Evolutionary conservation across 2,113 vertebrate species (phyloP).

Genomic region (Anseranas semipalmata): DNA sequence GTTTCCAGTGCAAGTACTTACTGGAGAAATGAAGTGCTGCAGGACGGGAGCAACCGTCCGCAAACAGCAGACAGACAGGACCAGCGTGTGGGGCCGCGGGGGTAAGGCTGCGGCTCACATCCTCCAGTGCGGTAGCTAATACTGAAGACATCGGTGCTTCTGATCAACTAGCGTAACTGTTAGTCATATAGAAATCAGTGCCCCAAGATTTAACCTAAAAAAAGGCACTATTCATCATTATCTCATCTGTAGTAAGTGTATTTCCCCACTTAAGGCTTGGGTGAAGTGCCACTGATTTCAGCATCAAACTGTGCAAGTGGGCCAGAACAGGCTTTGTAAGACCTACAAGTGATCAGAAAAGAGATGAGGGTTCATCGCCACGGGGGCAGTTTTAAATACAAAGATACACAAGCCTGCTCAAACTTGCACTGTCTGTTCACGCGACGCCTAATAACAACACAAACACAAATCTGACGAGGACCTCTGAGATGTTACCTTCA

Average conservation of each 20-base stretch:
- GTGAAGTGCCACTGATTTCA: background rate
- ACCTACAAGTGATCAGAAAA: background rate
- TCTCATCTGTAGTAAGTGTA: background rate
- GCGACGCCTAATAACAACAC: background rate
- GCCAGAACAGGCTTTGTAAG: background rate
- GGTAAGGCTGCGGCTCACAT: background rate
- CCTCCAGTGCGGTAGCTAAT: background rate
- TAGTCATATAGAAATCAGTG: background rate
- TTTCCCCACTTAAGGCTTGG: background rate
- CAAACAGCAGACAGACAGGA: background rate
- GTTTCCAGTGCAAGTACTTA: background rate
- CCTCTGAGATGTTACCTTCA: background rate
- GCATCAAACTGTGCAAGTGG: background rate
- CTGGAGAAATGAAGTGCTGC: background rate
- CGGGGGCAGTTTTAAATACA: fast-evolving
- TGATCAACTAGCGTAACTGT: fast-evolving
- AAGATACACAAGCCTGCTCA: fast-evolving
- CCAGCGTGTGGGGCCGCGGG: fast-evolving
- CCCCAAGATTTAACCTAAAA: background rate
- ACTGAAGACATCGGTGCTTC: background rate
- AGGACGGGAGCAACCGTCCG: background rate
- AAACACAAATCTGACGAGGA: background rate
- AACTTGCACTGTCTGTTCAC: background rate
- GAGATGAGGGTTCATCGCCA: background rate
- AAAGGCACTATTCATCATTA: background rate